A percentile compares a stretch with the other conserved stretches of the same genome.
Evolutionary conservation across 1,140 invertebrate genomes (phyloP).

Genomic region (Caenorhabditis briggsae): DNA sequence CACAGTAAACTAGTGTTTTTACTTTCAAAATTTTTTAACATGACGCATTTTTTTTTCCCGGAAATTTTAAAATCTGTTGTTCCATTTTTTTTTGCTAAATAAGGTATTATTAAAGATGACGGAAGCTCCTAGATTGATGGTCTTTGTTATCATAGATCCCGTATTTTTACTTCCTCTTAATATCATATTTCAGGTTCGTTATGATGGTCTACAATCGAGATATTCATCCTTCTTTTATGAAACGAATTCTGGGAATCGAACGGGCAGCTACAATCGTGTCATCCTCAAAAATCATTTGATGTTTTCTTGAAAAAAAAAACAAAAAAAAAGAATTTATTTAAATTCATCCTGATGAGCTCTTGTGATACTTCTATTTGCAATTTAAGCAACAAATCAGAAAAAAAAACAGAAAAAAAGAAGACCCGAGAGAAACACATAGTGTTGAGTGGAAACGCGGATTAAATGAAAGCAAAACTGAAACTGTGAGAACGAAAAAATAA

Average conservation of each 20-base stretch:
- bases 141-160: neutral
- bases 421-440: constrained; percentile 48
- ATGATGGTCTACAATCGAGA: constrained; percentile 25
- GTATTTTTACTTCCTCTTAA: neutral
- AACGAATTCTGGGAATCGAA: neutral
- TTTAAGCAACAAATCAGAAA: constrained; percentile 1
- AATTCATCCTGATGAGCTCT: neutral
- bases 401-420: constrained; percentile 16
- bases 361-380: neutral
- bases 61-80: neutral
- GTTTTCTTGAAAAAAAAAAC: neutral
- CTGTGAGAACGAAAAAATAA: neutral
- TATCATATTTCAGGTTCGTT: neutral
- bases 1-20: too few species aligned
- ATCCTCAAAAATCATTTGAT: neutral
- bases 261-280: neutral
- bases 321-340: constrained; percentile 8
- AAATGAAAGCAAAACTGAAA: constrained; percentile 1
- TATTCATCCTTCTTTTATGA: neutral
- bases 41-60: too few species aligned
- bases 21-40: too few species aligned
- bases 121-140: too few species aligned
- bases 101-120: neutral
- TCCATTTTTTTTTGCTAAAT: neutral
- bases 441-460: neutral